Base-by-base conservation (phyloP, 2,113 vertebrate species). In the Progne subis region DNA sequence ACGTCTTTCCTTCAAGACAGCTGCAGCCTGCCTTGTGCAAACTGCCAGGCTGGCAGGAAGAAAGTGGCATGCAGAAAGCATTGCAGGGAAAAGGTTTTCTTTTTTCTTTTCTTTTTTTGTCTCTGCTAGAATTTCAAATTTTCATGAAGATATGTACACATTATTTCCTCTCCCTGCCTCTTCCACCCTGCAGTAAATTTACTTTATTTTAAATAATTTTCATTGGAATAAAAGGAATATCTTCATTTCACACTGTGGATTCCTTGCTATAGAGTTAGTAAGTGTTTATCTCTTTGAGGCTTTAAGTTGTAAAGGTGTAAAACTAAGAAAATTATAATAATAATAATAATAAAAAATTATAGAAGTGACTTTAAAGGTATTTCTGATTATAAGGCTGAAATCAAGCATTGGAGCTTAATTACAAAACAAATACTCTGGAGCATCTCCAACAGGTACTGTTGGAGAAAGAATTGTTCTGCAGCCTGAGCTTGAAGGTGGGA, bases 31-130 rank as follows among this genome's bases (percentile, higher is more conserved):
- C 39, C 67, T 59, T 74, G 59, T 63, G 60, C 81, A 92, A 84
- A 94, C 84, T 90, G 95, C 90, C 93, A 96, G 87, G 80, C 87
- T 95, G 90, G 78, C 93, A 97, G 93, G 94, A 86, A 81, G 85
- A 90, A 71, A 81, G 79, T 80, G 79, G 32, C 63, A 77, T 55
- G 87, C 12, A 23, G 67, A 64, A 88, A 86, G 60, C 5, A 1
- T 56, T 94, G 79, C 85, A 88, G 82, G 71, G 71, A 67, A 50
- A n/a, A 46, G 39, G 37, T 18, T 28, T 29, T 44, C 0, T 16
- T 43, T 20, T n/a, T 46, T 0, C 11, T 26, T 18, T 15, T 14
- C 9, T 13, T 8, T 12, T n/a, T 39, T 28, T 6, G 8, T 70
- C 41, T 81, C 32, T 93, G 18, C 60, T 92, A 41, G 56, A n/a